Evolutionary conservation across 2,888 invertebrate genomes (phyloP), one percentile per base, ranked within the genome.

Genomic region (Polydrusus tereticollis): DNA sequence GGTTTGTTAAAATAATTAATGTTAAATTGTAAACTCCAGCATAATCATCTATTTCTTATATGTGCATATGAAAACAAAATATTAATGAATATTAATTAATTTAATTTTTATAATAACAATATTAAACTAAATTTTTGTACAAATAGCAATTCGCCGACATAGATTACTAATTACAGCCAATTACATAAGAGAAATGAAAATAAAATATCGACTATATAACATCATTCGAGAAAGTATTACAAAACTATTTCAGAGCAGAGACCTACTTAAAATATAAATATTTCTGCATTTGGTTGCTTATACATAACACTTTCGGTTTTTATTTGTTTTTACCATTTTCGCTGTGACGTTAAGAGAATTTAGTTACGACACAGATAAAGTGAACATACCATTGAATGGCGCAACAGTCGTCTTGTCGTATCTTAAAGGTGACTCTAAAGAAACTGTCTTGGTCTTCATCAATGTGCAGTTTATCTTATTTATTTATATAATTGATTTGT

Each of bases 151-250:
- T 2, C 45, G 10, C 8, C 7, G 8, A 59, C 18, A 38, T 10
- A 1, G 3, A 16, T 62, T 6, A 64, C 21, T 57, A 43, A 63
- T 43, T 62, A 50, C 38, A 18, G 18, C 18, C 18, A 12, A 43
- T 69, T 69, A 58, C 38, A 58, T 69, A 69, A 69, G 50, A 58
- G 64, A 69, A 69, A 69, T 69, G 63, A 58, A 69, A 69, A 69
- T 69, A 57, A 69, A 63, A 55, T 63, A 63, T 69, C 63, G 58
- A 36, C 63, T 58, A 45, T 64, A 69, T 52, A 69, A 69, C 69
- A 69, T 69, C 63, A 50, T 62, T 55, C 69, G 73, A 73, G 73
- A 73, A 73, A 73, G 73, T 73, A 64, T 73, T 73, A 65, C 72
- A 69, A 69, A 64, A 73, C 43, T 64, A 20, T 67, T 66, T 67